Conservation (phyloP, 2,888 invertebrate species). For the Liposcelis brunnea region DNA sequence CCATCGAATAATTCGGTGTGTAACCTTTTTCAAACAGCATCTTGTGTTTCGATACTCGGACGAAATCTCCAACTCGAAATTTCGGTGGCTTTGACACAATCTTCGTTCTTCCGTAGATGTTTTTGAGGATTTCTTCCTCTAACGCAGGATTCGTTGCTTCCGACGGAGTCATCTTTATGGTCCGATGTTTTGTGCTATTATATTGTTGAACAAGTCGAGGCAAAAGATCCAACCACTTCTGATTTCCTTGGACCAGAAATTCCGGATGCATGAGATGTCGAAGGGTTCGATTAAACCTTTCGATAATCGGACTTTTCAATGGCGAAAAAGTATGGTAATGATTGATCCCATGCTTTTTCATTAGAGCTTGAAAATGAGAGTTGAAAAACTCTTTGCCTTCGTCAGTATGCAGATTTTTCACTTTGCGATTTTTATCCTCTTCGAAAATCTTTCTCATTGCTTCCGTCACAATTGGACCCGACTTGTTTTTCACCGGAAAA, state of each 20-base stretch:
- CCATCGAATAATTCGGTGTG: slow-evolving; percentile 1
- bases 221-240: slow-evolving; percentile 12
- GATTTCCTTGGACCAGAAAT: slow-evolving; percentile 11
- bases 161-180: slow-evolving; percentile 12
- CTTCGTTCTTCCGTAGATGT: not conserved
- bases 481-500: slow-evolving; percentile 22
- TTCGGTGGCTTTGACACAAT: not conserved
- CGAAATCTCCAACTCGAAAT: slow-evolving; percentile 5
- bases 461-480: slow-evolving; percentile 18
- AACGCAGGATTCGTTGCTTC: slow-evolving; percentile 9
- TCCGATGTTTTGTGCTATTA: slow-evolving; percentile 12
- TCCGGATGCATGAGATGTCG: slow-evolving; percentile 12
- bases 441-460: slow-evolving; percentile 14
- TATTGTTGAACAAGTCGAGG: slow-evolving; percentile 11
- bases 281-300: slow-evolving; percentile 13
- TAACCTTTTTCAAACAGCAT: slow-evolving; percentile 9
- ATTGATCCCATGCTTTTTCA: slow-evolving; percentile 13
- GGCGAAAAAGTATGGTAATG: slow-evolving; percentile 13
- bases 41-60: slow-evolving; percentile 1
- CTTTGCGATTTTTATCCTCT: not conserved
- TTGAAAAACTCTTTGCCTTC: slow-evolving; percentile 15
- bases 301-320: slow-evolving; percentile 14
- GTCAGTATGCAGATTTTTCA: slow-evolving; percentile 3
- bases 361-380: slow-evolving; percentile 9
- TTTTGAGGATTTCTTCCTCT: not conserved